phyloP scores from a whole-genome alignment of 2,113 vertebrate genomes.

The Tetraodon nigroviridis region DNA sequence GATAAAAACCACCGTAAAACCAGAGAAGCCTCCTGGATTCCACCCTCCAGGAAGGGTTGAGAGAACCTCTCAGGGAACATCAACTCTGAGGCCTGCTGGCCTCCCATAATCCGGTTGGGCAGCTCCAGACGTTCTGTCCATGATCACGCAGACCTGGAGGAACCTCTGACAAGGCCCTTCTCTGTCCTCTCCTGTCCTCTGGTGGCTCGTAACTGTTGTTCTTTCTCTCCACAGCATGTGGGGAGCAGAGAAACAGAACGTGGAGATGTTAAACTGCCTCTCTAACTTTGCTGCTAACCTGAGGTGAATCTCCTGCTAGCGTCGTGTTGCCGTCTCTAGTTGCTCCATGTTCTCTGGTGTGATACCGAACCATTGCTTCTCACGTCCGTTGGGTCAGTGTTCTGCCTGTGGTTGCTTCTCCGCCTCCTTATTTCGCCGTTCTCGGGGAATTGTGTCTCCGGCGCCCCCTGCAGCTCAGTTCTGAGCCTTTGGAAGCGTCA shows the following conservation, averaged over 20 bases:
- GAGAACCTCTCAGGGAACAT: not conserved
- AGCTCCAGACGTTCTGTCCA: too few species aligned
- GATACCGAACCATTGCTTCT: constrained; percentile 18
- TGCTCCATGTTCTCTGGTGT: not conserved
- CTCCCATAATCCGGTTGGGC: too few species aligned
- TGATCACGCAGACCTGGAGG: too few species aligned
- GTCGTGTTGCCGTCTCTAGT: not conserved
- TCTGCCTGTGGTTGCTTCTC: constrained; percentile 38
- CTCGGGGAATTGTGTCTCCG: not conserved
- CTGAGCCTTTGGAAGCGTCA: constrained; percentile 44
- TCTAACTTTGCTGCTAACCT: constrained; percentile 76
- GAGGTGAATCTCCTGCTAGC: constrained; percentile 70
- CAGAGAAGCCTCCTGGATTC: too few species aligned
- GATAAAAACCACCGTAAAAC: too few species aligned
- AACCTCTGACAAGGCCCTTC: too few species aligned
- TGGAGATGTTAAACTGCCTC: constrained; percentile 76
- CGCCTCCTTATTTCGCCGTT: constrained; percentile 6
- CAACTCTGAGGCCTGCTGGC: not conserved
- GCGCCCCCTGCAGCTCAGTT: constrained; percentile 23
- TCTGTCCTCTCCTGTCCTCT: not conserved
- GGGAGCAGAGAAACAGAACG: constrained; percentile 76
- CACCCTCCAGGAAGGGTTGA: not conserved
- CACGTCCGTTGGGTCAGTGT: constrained; percentile 31
- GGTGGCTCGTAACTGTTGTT: constrained; percentile 49
- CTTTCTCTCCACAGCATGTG: constrained; percentile 72